These are phyloP conservation scores for Stomorhina lunata DNA, from an alignment of 2,888 invertebrate genomes.

Conservation along the genomic window DNA sequence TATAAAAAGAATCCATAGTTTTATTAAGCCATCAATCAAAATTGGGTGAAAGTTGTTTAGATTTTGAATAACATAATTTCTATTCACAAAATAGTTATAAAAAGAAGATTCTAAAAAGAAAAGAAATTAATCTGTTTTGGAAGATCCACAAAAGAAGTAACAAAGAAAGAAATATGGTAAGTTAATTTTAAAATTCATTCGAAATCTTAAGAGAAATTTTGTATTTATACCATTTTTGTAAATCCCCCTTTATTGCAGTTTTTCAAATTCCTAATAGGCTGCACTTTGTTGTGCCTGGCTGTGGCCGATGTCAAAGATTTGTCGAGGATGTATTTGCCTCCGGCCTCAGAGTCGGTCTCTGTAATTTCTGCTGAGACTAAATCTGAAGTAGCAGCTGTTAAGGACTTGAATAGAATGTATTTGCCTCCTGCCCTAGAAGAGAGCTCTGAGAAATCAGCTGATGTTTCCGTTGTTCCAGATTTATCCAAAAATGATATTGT, in stretches of 20 bases:
- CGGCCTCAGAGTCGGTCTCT: conserved; percentile 59
- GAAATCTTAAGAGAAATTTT: background rate
- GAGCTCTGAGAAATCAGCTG: background rate
- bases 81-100: conserved; percentile 43
- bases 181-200: background rate
- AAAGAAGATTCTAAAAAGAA: conserved; percentile 25
- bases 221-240: background rate
- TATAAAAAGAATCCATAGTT: background rate
- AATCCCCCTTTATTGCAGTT: conserved; percentile 28
- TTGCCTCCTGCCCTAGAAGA: conserved; percentile 68
- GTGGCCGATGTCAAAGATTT: conserved; percentile 77
- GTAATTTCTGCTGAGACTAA: no score
- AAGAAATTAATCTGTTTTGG: conserved; percentile 29
- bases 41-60: conserved; percentile 54
- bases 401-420: no score
- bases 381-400: no score
- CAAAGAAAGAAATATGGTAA: conserved; percentile 53
- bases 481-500: conserved; percentile 11
- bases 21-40: conserved; percentile 38
- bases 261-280: conserved; percentile 53
- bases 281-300: conserved; percentile 73
- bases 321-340: conserved; percentile 72
- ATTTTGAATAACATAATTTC: background rate
- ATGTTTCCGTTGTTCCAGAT: background rate
- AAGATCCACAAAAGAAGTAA: background rate